Conservation (phyloP, 2,797 vertebrate species). For the Psittacula echo region DNA sequence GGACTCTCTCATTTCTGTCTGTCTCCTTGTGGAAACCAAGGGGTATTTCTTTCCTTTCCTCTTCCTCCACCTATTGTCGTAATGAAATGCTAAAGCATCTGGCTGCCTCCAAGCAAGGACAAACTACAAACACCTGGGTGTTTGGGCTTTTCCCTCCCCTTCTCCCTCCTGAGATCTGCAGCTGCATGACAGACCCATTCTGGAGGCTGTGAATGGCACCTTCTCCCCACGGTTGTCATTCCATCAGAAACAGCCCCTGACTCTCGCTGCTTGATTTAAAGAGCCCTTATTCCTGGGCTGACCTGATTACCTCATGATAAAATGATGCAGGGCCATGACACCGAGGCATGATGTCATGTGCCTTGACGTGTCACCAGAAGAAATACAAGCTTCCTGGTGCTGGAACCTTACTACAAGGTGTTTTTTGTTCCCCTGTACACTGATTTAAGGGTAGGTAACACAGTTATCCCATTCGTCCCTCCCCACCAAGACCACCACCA, state of each 20-base stretch:
- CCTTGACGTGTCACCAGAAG: conserved; percentile 29
- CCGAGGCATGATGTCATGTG: conserved; percentile 56
- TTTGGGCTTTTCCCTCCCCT: fast-evolving
- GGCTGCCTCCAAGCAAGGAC: conserved; percentile 50
- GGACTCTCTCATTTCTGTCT: conserved; percentile 19
- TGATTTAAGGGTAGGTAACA: neutral
- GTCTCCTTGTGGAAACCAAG: conserved; percentile 2
- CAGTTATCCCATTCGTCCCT: neutral
- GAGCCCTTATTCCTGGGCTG: neutral
- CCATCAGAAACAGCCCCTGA: conserved; percentile 48
- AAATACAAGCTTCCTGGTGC: conserved; percentile 55
- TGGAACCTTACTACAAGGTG: conserved; percentile 49
- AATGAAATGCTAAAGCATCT: conserved; percentile 29
- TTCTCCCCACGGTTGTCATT: conserved; percentile 13
- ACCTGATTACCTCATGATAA: conserved; percentile 66
- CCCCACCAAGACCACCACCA: neutral
- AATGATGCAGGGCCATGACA: conserved; percentile 56
- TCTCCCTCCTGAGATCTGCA: neutral
- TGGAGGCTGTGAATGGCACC: conserved; percentile 30
- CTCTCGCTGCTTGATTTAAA: conserved; percentile 8
- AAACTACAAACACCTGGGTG: conserved; percentile 34
- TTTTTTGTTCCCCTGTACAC: neutral
- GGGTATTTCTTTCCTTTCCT: neutral
- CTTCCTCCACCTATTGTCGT: neutral
- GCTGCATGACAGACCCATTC: neutral